phyloP scores from a whole-genome alignment of 2,797 vertebrate genomes.

The Poecilia gillii region DNA sequence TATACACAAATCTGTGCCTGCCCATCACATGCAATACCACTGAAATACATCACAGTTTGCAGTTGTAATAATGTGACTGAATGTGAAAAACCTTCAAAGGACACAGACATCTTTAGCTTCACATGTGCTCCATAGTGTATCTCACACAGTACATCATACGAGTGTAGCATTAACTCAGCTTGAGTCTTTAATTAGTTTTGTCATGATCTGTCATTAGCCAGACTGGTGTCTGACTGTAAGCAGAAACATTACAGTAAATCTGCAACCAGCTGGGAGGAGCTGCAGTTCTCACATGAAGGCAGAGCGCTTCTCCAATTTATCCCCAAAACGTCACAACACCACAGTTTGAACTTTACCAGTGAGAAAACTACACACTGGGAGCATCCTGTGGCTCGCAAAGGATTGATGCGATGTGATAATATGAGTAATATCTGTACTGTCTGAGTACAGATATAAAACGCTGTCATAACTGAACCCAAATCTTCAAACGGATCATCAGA shows the following conservation, averaged over 20 bases:
- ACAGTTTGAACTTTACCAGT: slow-evolving; percentile 5
- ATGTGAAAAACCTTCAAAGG: neutral
- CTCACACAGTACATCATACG: neutral
- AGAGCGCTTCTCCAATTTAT: slow-evolving; percentile 17
- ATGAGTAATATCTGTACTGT: neutral
- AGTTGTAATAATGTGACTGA: neutral
- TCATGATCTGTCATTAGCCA: slow-evolving; percentile 3
- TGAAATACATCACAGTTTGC: neutral
- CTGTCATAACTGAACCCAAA: neutral
- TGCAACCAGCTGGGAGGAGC: slow-evolving; percentile 19
- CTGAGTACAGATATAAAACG: neutral
- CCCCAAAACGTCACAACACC: slow-evolving; percentile 1
- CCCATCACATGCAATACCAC: neutral
- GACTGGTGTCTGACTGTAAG: neutral
- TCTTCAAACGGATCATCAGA: neutral
- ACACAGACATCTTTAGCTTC: neutral
- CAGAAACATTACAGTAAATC: slow-evolving; percentile 6
- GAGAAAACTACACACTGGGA: slow-evolving; percentile 2
- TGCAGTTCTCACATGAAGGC: slow-evolving; percentile 7
- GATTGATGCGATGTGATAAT: neutral
- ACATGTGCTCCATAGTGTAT: neutral
- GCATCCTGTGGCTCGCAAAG: neutral
- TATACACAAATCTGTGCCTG: neutral
- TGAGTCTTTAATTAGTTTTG: slow-evolving; percentile 1
- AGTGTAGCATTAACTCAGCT: neutral